Percentiles rank a stretch among this genome's conserved stretches.
Conservation (phyloP, 2,888 invertebrate genomes). For the Acheta domesticus region DNA sequence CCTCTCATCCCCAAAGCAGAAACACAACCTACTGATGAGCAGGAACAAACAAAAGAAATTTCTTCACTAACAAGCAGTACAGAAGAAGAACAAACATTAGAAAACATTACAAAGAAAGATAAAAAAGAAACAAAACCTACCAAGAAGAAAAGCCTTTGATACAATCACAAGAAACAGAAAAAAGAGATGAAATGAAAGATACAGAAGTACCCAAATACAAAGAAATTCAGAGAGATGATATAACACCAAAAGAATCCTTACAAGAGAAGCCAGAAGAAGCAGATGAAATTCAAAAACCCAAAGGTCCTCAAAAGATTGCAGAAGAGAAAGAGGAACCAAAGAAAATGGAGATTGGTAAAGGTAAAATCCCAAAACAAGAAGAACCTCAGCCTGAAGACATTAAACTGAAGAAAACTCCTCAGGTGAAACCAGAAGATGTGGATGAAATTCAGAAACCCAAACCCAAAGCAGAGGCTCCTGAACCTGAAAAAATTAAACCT, state of each 20-base stretch:
- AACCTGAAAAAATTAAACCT: constrained; percentile 29
- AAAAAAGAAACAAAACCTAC: constrained; percentile 28
- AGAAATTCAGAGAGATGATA: constrained; percentile 43
- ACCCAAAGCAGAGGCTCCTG: constrained; percentile 36
- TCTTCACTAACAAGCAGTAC: constrained; percentile 64
- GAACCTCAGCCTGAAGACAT: constrained; percentile 46
- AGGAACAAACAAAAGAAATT: too few relatives aligned
- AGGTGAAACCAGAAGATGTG: constrained; percentile 40
- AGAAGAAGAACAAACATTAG: constrained; percentile 56
- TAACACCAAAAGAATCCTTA: constrained; percentile 55
- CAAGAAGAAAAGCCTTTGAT: background rate
- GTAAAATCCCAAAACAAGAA: constrained; percentile 43
- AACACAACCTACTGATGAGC: constrained; percentile 58
- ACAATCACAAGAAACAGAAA: constrained; percentile 32
- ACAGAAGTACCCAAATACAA: constrained; percentile 41
- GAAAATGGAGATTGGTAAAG: constrained; percentile 34
- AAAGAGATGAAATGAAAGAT: constrained; percentile 28
- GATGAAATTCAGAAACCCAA: constrained; percentile 41
- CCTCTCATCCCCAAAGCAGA: constrained; percentile 45
- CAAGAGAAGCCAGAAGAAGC: constrained; percentile 41
- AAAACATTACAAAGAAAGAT: constrained; percentile 50
- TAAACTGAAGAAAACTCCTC: constrained; percentile 53
- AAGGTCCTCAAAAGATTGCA: constrained; percentile 38
- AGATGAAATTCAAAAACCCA: constrained; percentile 41
- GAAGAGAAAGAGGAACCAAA: constrained; percentile 28